A percentile compares a stretch with the other conserved stretches of the same genome.
Conservation (phyloP, 1,140 invertebrate genomes). For the Zaprionus camerounensis region DNA sequence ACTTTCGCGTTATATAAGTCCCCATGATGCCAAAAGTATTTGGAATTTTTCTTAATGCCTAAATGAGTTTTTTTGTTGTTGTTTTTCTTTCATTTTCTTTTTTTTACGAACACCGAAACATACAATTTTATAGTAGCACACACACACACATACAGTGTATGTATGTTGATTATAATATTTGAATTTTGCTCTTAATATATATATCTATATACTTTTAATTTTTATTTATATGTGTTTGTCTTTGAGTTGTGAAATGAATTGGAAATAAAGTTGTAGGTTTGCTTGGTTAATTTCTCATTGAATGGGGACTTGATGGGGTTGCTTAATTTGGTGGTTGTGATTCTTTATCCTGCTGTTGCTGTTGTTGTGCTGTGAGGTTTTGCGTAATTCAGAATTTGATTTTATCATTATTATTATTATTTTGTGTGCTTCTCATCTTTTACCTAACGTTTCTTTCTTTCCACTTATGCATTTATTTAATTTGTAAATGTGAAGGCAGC, state of each 20-base stretch:
- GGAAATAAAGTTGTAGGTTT: constrained; percentile 1
- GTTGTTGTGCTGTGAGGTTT: constrained; percentile 27
- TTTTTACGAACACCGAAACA: constrained; percentile 65
- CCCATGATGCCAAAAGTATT: constrained; percentile 26
- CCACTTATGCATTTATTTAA: constrained; percentile 81
- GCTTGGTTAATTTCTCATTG: neutral
- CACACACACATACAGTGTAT: neutral
- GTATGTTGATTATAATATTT: constrained; percentile 10
- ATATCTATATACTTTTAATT: constrained; percentile 36
- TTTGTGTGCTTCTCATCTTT: constrained; percentile 72
- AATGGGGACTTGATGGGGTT: constrained; percentile 14
- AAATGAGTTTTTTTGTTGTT: constrained; percentile 49
- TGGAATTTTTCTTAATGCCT: constrained; percentile 50
- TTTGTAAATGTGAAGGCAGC: constrained; percentile 84
- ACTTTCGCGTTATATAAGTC: constrained; percentile 21
- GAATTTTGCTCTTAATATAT: constrained; percentile 28
- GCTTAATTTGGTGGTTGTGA: constrained; percentile 22
- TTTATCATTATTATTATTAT: constrained; percentile 67
- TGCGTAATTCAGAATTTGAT: constrained; percentile 49
- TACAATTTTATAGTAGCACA: constrained; percentile 40
- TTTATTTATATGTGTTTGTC: neutral
- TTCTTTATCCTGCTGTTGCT: constrained; percentile 31
- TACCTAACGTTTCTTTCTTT: constrained; percentile 66
- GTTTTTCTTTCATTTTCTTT: constrained; percentile 23
- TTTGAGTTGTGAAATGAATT: constrained; percentile 4